Evolutionary conservation across 2,888 invertebrate genomes (phyloP).

Genomic region (Coelogynopora nodosa): DNA sequence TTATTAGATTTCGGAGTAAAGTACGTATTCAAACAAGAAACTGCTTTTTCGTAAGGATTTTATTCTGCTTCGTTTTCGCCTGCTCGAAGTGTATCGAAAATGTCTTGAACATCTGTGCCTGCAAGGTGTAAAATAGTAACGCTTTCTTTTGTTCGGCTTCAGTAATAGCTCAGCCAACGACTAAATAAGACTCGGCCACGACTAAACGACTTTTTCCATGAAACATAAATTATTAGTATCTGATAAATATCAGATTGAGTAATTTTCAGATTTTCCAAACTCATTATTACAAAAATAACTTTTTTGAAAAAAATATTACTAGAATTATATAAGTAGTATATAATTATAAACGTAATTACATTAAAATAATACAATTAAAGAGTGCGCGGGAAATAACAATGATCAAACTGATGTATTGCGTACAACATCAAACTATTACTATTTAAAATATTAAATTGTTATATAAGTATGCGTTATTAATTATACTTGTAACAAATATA

Average conservation of each 20-base stretch:
- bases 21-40: background rate
- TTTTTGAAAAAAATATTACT: slow-evolving; percentile 13
- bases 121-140: slow-evolving; percentile 12
- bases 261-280: background rate
- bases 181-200: background rate
- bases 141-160: slow-evolving; percentile 19
- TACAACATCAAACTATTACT: slow-evolving; percentile 9
- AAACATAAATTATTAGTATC: background rate
- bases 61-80: background rate
- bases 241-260: background rate
- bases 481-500: slow-evolving; percentile 26
- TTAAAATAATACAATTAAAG: background rate
- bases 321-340: slow-evolving; percentile 2
- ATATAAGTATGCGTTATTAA: background rate
- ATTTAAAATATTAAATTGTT: background rate
- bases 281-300: slow-evolving; percentile 1
- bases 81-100: background rate
- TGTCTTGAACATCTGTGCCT: slow-evolving; percentile 1
- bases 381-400: background rate
- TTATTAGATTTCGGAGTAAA: slow-evolving; percentile 2
- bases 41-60: background rate
- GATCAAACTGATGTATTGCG: slow-evolving; percentile 12
- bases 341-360: background rate
- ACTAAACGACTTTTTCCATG: slow-evolving; percentile 2
- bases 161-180: background rate